Evolutionary conservation across 2,113 vertebrate genomes (phyloP).

Genomic region (Anseranas semipalmata): DNA sequence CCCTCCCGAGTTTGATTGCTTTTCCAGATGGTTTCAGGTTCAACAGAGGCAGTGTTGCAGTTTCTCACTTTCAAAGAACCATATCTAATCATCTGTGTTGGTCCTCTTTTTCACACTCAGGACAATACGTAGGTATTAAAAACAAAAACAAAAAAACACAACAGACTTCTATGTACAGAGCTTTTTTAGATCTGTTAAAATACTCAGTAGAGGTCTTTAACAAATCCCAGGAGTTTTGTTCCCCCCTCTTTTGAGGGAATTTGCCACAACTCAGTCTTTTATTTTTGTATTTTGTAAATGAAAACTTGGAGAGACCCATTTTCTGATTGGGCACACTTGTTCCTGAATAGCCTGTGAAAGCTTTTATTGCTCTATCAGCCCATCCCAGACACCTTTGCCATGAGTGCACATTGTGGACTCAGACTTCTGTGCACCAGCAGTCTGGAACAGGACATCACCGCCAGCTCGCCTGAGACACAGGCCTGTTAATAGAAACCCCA

Average conservation of each 20-base stretch:
- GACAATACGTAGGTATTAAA: background rate
- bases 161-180: background rate
- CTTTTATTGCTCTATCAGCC: background rate
- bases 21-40: background rate
- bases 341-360: background rate
- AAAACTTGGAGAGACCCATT: background rate
- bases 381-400: background rate
- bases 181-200: background rate
- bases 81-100: background rate
- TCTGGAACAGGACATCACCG: background rate
- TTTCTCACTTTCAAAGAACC: background rate
- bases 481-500: slow-evolving; percentile 2
- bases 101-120: background rate
- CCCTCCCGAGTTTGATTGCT: background rate
- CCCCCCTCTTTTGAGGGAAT: background rate
- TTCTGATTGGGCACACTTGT: background rate
- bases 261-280: background rate
- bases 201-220: background rate
- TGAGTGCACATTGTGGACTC: background rate
- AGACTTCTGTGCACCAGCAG: background rate
- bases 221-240: background rate
- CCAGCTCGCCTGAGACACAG: background rate
- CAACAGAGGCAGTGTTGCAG: background rate
- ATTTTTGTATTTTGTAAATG: background rate
- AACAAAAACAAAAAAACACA: accelerated